phyloP scores from a whole-genome alignment of 2,797 vertebrate species.

The Eupleurogrammus muticus region DNA sequence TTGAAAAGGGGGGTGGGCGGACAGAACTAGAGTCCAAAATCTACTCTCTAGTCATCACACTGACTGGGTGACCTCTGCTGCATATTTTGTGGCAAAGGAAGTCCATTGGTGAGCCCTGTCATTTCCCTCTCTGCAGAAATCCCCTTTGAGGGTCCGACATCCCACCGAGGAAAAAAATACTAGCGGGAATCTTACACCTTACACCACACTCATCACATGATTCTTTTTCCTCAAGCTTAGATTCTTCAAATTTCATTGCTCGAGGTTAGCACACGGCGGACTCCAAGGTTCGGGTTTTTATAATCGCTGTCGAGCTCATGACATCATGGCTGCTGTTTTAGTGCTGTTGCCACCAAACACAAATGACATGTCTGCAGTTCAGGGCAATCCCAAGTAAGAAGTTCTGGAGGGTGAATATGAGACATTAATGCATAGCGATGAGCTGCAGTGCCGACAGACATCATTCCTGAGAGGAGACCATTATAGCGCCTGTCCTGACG shows the following conservation, averaged over 20 bases:
- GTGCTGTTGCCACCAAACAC: no score
- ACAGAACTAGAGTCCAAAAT: conserved; percentile 44
- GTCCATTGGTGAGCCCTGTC: conserved; percentile 25
- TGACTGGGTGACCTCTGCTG: conserved; percentile 56
- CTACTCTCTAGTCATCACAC: conserved; percentile 60
- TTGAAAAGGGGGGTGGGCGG: conserved; percentile 32
- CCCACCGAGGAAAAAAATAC: conserved; percentile 25
- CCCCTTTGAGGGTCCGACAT: conserved; percentile 8
- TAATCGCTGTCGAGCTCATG: conserved; percentile 35
- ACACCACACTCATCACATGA: conserved; percentile 47
- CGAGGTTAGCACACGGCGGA: conserved; percentile 28
- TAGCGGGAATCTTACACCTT: conserved; percentile 50
- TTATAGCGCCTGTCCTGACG: conserved; percentile 52
- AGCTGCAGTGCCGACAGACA: neutral
- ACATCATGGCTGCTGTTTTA: conserved; percentile 20
- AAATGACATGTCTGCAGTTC: neutral
- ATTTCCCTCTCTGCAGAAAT: conserved; percentile 29
- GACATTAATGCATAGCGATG: conserved; percentile 11
- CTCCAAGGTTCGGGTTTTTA: conserved; percentile 18
- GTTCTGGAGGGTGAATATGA: conserved; percentile 13
- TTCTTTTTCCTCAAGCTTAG: conserved; percentile 39
- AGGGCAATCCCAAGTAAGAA: neutral
- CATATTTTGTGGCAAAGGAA: conserved; percentile 45
- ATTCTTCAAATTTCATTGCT: conserved; percentile 70
- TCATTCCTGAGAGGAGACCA: conserved; percentile 44